Evolutionary conservation across 2,113 vertebrate genomes (phyloP).

Genomic region (Leucopsar rothschildi): DNA sequence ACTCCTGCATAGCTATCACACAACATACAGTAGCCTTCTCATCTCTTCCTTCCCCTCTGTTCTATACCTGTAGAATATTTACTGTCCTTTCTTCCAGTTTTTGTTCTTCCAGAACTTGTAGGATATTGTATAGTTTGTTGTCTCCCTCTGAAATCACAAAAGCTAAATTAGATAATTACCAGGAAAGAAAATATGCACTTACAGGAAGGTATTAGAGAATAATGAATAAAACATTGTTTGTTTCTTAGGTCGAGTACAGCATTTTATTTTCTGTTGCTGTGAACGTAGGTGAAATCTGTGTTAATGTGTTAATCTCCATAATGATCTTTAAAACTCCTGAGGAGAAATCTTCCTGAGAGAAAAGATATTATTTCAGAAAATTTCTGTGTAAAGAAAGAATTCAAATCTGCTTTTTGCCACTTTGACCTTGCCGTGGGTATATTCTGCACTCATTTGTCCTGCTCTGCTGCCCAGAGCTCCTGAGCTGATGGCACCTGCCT

Average conservation of each 20-base stretch:
- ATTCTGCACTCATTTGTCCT: background rate
- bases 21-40: rapidly evolving
- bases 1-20: background rate
- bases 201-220: background rate
- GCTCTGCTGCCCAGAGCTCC: background rate
- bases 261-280: background rate
- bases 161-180: background rate
- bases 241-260: background rate
- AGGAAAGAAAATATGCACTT: background rate
- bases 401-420: background rate
- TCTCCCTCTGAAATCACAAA: background rate
- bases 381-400: background rate
- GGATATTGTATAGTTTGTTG: background rate
- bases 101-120: background rate
- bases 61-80: background rate
- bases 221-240: background rate
- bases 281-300: background rate
- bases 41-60: background rate
- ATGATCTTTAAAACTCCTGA: background rate
- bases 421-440: background rate
- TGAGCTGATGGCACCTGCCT: background rate
- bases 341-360: background rate
- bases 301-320: background rate
- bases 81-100: background rate
- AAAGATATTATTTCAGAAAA: background rate